Evolutionary conservation across 2,888 invertebrate species (phyloP).

Genomic region (Diploptera punctata): DNA sequence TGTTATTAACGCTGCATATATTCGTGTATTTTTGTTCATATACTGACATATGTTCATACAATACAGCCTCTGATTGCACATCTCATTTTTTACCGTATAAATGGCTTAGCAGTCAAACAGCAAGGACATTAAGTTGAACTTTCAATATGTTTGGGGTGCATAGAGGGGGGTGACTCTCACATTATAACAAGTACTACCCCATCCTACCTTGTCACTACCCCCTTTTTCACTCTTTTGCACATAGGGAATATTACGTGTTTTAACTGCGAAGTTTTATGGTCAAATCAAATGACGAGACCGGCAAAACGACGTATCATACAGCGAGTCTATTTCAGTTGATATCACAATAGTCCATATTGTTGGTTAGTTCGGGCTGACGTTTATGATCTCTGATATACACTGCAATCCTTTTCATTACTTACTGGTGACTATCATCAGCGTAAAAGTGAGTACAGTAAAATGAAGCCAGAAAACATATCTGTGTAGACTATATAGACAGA

Average conservation of each 20-base stretch:
- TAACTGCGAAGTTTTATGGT: conserved; percentile 25
- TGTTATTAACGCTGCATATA: too few relatives aligned
- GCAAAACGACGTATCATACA: conserved; percentile 23
- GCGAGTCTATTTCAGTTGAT: conserved; percentile 24
- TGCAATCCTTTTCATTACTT: conserved; percentile 26
- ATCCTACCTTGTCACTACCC: not conserved
- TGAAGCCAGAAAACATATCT: conserved; percentile 9
- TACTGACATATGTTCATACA: not conserved
- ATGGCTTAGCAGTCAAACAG: conserved; percentile 26
- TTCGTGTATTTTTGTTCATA: not conserved
- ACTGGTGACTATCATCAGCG: not conserved
- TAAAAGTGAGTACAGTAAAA: conserved; percentile 14
- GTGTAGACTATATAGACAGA: not conserved
- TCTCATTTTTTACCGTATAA: conserved; percentile 21
- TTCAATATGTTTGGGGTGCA: too few relatives aligned
- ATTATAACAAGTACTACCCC: too few relatives aligned
- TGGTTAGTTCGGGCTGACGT: conserved; percentile 14
- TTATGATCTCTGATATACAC: conserved; percentile 25
- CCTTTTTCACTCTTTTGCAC: conserved; percentile 4
- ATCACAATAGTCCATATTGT: conserved; percentile 29
- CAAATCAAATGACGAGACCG: conserved; percentile 25
- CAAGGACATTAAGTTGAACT: conserved; percentile 24
- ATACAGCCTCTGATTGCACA: conserved; percentile 5
- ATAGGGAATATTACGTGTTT: conserved; percentile 4
- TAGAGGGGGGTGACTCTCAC: conserved; percentile 7